Evolutionary conservation across 2,113 vertebrate species (phyloP), one percentile per base, ranked within the genome.

Genomic region (Machaerirhynchus nigripectus): DNA sequence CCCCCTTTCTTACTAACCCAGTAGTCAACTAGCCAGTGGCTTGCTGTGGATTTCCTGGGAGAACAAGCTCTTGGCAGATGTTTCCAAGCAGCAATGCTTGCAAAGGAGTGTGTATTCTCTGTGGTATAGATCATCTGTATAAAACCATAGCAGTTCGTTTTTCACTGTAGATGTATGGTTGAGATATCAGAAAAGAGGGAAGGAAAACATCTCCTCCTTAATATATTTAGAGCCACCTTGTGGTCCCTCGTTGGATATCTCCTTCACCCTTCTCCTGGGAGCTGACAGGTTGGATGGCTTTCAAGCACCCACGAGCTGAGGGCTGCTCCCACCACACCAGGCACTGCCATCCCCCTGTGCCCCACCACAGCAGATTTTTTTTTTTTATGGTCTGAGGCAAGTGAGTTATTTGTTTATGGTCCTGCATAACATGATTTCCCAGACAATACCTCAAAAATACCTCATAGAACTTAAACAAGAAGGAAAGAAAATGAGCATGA

Each of bases 151-250:
- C 22, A 52, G 9, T 50, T 47, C 28, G 5, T 55, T 81, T 52
- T 56, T 55, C 7, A 35, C 2, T 24, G 40, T 10, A 81, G 68
- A 35, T 59, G 9, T 17, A 27, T 35, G 28, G 5, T 63, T 57
- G 68, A 65, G 68, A 24, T 27, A 52, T 9, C 40, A 60, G 39
- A 63, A 91, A 78, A 44, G 40, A 84, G 6, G 30, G 22, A 88
- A 53, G 31, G 14, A 52, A 80, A 30, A 64, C n/a, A 52, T 50
- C 10, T 75, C 18, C 39, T 70, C 24, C 40, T 57, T 27, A 46
- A 53, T 19, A 61, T 63, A 59, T 46, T 90, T 86, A 89, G 69
- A 94, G 80, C n/a, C 74, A 87, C 44, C 65, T 28, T 42, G 69
- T 86, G 73, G 56, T 87, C 18, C n/a, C 6, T 64, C 14, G 67